phyloP scores from a whole-genome alignment of 2,888 invertebrate genomes.

The Eupithecia centaureata region DNA sequence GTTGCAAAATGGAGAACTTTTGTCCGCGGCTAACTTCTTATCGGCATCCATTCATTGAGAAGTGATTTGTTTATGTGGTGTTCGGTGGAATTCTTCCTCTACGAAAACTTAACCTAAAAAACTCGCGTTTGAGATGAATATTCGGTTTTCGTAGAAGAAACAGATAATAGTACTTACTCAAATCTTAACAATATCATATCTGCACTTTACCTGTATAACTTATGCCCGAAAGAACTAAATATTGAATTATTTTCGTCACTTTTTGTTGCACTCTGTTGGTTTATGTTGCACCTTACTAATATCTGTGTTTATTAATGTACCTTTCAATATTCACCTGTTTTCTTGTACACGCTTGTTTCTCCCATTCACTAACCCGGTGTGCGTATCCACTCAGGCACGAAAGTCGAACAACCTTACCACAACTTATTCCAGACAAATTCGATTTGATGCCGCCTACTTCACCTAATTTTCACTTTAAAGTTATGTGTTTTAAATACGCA shows the following conservation, averaged over 20 bases:
- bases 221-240: background rate
- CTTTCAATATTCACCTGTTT: background rate
- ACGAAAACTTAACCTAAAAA: background rate
- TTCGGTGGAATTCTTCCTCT: background rate
- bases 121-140: background rate
- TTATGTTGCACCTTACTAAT: constrained; percentile 6
- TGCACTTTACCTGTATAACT: background rate
- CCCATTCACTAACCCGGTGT: constrained; percentile 32
- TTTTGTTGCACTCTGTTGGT: constrained; percentile 4
- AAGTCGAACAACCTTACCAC: constrained; percentile 18
- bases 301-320: background rate
- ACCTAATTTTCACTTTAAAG: background rate
- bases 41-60: background rate
- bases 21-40: background rate
- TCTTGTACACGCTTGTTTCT: constrained; percentile 16
- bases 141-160: background rate
- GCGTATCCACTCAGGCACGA: constrained; percentile 26
- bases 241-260: background rate
- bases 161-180: background rate
- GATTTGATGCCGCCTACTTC: background rate
- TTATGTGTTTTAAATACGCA: background rate
- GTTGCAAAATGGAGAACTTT: background rate
- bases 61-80: background rate
- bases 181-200: background rate
- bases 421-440: constrained; percentile 2